These are phyloP conservation scores for Rhynchophorus ferrugineus DNA, from an alignment of 1,140 invertebrate species.

Conservation along the genomic window DNA sequence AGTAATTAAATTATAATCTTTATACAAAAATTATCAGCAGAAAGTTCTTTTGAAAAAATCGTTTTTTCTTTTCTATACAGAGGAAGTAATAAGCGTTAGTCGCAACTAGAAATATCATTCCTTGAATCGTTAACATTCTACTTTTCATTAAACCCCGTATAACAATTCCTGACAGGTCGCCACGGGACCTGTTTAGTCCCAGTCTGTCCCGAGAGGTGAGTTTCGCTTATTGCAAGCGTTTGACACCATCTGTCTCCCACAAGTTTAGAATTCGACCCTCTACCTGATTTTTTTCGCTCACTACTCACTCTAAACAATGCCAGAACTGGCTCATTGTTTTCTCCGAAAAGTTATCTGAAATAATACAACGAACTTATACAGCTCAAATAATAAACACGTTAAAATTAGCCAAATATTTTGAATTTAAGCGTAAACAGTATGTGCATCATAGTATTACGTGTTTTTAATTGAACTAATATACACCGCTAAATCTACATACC, in stretches of 20 bases:
- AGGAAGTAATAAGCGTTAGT: too few relatives aligned
- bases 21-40: too few relatives aligned
- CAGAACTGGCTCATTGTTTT: not conserved
- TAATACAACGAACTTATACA: too few relatives aligned
- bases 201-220: not conserved
- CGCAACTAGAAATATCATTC: too few relatives aligned
- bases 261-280: not conserved
- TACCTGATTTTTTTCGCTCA: not conserved
- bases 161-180: not conserved
- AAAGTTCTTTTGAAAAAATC: too few relatives aligned
- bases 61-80: too few relatives aligned
- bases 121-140: too few relatives aligned
- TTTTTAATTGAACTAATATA: too few relatives aligned
- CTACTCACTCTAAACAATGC: not conserved
- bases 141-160: too few relatives aligned
- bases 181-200: not conserved
- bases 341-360: not conserved
- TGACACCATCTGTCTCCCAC: not conserved
- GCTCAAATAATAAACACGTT: too few relatives aligned
- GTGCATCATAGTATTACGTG: not conserved
- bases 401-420: not conserved
- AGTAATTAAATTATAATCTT: too few relatives aligned
- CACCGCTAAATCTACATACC: too few relatives aligned
- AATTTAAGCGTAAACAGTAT: not conserved
- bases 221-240: not conserved